These are phyloP conservation scores for Sorex maritimensis DNA, from an alignment of 2,797 vertebrate genomes.

Conservation along the genomic window DNA sequence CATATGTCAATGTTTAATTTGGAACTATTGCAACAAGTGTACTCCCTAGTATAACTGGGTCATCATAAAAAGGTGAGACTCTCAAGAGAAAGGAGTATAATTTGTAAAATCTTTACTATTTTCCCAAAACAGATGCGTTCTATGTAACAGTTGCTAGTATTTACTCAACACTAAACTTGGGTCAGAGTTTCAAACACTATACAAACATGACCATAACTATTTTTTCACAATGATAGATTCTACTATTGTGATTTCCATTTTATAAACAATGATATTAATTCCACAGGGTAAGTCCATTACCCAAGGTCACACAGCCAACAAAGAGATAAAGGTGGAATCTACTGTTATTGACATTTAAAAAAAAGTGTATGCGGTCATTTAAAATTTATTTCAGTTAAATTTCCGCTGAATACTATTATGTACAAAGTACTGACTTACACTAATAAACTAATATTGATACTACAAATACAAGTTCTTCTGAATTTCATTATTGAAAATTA, in stretches of 20 bases:
- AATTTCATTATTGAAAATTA: slow-evolving; percentile 81
- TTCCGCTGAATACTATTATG: slow-evolving; percentile 61
- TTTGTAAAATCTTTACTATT: neutral
- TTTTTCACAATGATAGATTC: neutral
- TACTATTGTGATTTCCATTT: slow-evolving; percentile 45
- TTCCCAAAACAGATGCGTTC: slow-evolving; percentile 20
- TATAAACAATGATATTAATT: slow-evolving; percentile 36
- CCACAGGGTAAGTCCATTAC: slow-evolving; percentile 22
- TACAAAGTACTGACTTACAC: slow-evolving; percentile 75
- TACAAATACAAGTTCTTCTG: slow-evolving; percentile 83
- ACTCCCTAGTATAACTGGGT: neutral
- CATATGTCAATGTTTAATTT: slow-evolving; percentile 66
- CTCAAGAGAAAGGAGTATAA: slow-evolving; percentile 2
- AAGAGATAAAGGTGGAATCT: slow-evolving; percentile 17
- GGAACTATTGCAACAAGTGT: neutral
- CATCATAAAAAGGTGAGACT: slow-evolving; percentile 4
- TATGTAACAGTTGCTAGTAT: neutral
- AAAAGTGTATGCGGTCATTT: slow-evolving; percentile 66
- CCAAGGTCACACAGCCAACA: slow-evolving; percentile 19
- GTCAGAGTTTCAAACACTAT: slow-evolving; percentile 39
- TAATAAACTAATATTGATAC: slow-evolving; percentile 65
- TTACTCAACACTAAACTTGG: neutral
- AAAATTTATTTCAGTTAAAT: slow-evolving; percentile 70
- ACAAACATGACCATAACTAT: neutral
- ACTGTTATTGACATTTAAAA: slow-evolving; percentile 79